phyloP scores from a whole-genome alignment of 2,888 invertebrate genomes.

The Drosophila picticornis region DNA sequence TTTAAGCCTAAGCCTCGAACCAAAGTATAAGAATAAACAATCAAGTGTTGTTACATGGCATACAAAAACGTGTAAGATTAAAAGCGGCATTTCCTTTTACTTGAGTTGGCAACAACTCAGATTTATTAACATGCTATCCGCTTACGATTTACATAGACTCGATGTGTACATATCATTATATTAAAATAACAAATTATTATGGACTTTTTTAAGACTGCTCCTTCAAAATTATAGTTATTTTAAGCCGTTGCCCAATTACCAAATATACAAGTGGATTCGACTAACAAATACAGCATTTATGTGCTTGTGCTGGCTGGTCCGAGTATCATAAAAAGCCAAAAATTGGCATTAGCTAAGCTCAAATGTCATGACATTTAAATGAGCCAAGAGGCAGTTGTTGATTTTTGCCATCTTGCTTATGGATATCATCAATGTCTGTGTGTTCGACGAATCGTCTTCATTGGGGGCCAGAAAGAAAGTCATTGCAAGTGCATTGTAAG shows the following conservation, averaged over 20 bases:
- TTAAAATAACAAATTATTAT: background rate
- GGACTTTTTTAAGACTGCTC: background rate
- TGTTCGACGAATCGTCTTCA: constrained; percentile 7
- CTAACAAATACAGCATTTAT: constrained; percentile 9
- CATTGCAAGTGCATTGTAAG: constrained; percentile 23
- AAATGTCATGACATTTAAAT: constrained; percentile 75
- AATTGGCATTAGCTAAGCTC: constrained; percentile 62
- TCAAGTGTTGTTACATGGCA: background rate
- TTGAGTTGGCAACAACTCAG: background rate
- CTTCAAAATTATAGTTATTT: background rate
- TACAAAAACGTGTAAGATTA: background rate
- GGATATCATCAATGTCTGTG: constrained; percentile 1
- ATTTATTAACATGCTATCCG: background rate
- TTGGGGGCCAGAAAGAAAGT: constrained; percentile 47
- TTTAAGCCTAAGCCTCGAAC: background rate
- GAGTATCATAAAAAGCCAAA: constrained; percentile 65
- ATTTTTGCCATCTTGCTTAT: constrained; percentile 7
- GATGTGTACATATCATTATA: background rate
- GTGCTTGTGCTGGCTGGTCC: constrained; percentile 11
- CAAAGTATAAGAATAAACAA: background rate
- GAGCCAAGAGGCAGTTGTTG: constrained; percentile 31
- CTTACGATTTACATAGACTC: background rate
- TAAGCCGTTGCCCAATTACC: constrained; percentile 9
- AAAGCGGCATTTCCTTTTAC: background rate
- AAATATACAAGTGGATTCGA: constrained; percentile 11